Percentiles rank a stretch among this genome's conserved stretches.
Evolutionary conservation across 2,113 vertebrate genomes (phyloP).

Genomic region (Erythrocercus mccallii): DNA sequence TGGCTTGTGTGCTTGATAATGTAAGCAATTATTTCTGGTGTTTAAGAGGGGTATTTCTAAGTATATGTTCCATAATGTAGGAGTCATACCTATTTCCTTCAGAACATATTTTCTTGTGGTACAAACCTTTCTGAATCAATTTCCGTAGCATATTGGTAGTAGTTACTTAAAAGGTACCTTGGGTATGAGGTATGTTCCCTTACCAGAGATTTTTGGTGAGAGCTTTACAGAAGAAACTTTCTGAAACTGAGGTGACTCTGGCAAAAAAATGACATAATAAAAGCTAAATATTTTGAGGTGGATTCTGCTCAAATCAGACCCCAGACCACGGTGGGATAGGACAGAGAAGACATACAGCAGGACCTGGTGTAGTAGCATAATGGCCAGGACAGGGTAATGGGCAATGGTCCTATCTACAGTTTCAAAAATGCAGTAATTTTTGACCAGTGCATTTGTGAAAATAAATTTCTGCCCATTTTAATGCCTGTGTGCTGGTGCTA

Average conservation of each 20-base stretch:
- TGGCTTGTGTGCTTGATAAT: not conserved
- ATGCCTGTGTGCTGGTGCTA: fast-evolving
- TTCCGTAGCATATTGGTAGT: not conserved
- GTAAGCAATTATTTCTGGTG: not conserved
- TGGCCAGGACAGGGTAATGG: not conserved
- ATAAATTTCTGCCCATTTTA: not conserved
- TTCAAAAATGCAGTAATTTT: not conserved
- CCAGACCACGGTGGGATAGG: not conserved
- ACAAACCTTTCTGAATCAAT: not conserved
- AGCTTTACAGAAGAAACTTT: not conserved
- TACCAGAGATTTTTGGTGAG: not conserved
- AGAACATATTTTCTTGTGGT: not conserved
- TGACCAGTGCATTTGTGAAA: not conserved
- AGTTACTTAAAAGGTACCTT: not conserved
- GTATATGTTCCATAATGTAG: not conserved
- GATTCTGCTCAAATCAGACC: not conserved
- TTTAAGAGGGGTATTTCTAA: not conserved
- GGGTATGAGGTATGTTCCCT: not conserved
- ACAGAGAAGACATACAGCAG: not conserved
- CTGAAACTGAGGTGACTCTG: not conserved
- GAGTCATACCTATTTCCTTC: not conserved
- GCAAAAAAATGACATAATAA: not conserved
- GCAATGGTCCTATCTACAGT: not conserved
- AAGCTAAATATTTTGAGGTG: not conserved
- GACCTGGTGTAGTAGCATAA: not conserved